Evolutionary conservation across 2,797 vertebrate species (phyloP).

Genomic region (Todus mexicanus): DNA sequence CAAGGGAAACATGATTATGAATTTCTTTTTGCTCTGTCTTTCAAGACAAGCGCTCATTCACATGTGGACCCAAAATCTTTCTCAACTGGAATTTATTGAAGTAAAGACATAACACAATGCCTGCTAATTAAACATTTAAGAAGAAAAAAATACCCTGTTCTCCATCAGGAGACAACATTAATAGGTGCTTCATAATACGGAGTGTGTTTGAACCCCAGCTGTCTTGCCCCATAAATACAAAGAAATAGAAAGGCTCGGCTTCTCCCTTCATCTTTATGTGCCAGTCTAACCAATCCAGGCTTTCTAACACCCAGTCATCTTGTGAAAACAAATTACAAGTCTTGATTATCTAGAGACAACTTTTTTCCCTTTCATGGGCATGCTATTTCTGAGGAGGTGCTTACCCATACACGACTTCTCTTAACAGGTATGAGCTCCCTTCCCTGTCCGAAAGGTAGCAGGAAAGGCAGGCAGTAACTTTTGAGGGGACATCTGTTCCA

Average conservation of each 20-base stretch:
- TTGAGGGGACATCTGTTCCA: not conserved
- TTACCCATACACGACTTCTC: not conserved
- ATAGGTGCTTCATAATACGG: constrained; percentile 44
- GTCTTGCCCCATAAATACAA: not conserved
- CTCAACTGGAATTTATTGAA: constrained; percentile 43
- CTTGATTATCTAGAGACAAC: not conserved
- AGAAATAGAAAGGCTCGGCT: constrained; percentile 7
- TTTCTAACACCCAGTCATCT: not conserved
- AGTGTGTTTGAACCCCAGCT: constrained; percentile 36
- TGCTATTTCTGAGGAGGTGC: not conserved
- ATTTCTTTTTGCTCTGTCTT: constrained; percentile 73
- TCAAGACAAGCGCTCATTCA: constrained; percentile 59
- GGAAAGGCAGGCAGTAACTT: not conserved
- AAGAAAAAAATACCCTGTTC: constrained; percentile 29
- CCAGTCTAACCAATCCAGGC: not conserved
- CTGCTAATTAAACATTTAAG: constrained; percentile 39
- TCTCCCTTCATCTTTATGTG: not conserved
- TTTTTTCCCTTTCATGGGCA: not conserved
- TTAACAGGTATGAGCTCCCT: not conserved
- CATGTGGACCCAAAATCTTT: constrained; percentile 37
- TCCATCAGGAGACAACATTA: constrained; percentile 34
- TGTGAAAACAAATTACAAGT: not conserved
- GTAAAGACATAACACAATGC: constrained; percentile 25
- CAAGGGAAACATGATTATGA: constrained; percentile 70
- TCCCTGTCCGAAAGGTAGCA: not conserved